phyloP scores from a whole-genome alignment of 2,888 invertebrate species.

The Lochmaea capreae region DNA sequence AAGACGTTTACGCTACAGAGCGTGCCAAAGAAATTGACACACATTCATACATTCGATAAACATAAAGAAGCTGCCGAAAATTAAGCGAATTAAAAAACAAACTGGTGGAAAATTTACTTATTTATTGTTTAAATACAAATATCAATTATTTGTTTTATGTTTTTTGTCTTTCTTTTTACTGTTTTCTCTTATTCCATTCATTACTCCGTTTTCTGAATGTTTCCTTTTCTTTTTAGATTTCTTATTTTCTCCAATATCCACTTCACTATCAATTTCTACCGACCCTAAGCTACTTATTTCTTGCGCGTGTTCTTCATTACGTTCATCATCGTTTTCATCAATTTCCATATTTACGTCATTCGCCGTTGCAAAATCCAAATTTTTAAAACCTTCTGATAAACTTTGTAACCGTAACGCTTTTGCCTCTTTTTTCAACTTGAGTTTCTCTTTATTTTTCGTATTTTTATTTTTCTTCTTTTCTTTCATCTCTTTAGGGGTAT shows the following conservation, averaged over 20 bases:
- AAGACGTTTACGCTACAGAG: too few species aligned
- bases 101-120: neutral
- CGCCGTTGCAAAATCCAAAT: conserved; percentile 34
- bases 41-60: too few species aligned
- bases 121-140: conserved; percentile 3
- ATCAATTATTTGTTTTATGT: conserved; percentile 11
- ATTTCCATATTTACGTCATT: conserved; percentile 28
- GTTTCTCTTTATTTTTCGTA: conserved; percentile 61
- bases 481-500: conserved; percentile 46
- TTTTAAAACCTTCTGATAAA: conserved; percentile 64
- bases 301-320: neutral
- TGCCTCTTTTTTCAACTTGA: conserved; percentile 67
- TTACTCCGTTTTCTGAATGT: neutral
- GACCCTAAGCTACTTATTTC: neutral
- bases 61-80: too few species aligned
- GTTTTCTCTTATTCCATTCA: conserved; percentile 19
- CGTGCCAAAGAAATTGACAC: too few species aligned
- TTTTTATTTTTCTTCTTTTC: conserved; percentile 56
- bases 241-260: neutral
- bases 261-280: neutral
- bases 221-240: conserved; percentile 23
- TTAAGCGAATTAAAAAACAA: neutral
- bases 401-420: conserved; percentile 64
- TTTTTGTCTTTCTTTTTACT: conserved; percentile 16
- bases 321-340: conserved; percentile 19